Conservation (phyloP, 2,113 vertebrate species). For the Ammodytes dubius region DNA sequence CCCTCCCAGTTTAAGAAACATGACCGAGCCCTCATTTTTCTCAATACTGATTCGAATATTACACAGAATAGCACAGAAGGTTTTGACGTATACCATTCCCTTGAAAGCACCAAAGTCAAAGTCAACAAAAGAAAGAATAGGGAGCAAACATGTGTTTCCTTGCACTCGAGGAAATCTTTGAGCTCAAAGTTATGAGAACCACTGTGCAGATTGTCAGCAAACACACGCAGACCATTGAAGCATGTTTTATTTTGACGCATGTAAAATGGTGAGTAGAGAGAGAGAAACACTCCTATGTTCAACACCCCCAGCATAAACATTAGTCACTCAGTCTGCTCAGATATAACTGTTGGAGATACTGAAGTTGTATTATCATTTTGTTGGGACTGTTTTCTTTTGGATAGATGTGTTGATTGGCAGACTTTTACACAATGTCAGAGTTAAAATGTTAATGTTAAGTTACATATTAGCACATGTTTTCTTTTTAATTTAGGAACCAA, state of each 20-base stretch:
- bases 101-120: constrained; percentile 1
- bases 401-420: neutral
- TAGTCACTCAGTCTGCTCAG: neutral
- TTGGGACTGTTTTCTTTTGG: neutral
- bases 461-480: neutral
- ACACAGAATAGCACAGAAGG: no score
- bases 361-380: neutral
- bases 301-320: neutral
- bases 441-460: neutral
- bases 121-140: neutral
- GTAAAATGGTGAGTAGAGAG: neutral
- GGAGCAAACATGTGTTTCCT: constrained; percentile 6
- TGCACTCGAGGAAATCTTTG: neutral
- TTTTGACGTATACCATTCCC: neutral
- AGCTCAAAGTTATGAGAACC: neutral
- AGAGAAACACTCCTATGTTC: neutral
- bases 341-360: neutral
- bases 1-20: constrained; percentile 8
- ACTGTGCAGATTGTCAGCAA: constrained; percentile 25
- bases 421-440: neutral
- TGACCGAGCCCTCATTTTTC: neutral
- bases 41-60: neutral
- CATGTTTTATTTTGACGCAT: constrained; percentile 30
- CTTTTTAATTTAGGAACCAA: neutral
- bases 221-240: neutral